Base-by-base conservation (phyloP, 2,113 vertebrate genomes). In the Galbula dea region DNA sequence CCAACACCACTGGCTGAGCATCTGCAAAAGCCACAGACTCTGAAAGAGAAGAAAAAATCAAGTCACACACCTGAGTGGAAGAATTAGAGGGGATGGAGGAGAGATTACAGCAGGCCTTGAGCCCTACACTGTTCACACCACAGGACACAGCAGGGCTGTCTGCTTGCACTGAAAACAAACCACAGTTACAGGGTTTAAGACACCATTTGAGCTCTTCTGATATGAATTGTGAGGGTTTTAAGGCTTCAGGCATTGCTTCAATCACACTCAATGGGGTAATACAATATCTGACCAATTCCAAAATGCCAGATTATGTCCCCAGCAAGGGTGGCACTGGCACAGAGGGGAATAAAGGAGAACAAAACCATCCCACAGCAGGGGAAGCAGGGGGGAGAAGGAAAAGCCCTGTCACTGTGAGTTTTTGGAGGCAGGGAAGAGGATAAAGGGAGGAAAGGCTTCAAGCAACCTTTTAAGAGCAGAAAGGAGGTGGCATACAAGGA, bases 11-110 rank as follows among this genome's bases (percentile, higher is more conserved):
- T 16, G 97, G 97, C 80, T 98, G 98, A n/a, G 98, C 98, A 17
- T 98, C 98, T 75, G 98, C 98, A 91, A 98, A 98, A 66, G 97
- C 93, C 76, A 98, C 89, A 59, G 97, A 48, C 46, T 98, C 98
- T 98, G 88, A 30, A 87, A 34, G 52, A 43, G 62, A 66, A 75
- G 11, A 24, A 66, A 65, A 45, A 21, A 36, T 49, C 36, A 23
- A 36, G 41, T 19, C 36, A 49, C 43, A 84, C 29, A 41, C 19
- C 8, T 73, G 69, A 74, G 8, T 84, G 39, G 34, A 71, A 63
- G 29, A 26, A 10, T 49, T 9, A 6, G 37, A 41, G 5, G 36
- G 29, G 32, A 32, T 24, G 20, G 48, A 36, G 63, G 29, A 24
- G 19, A 71, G 5, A 13, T 19, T 19, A n/a, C 9, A 3, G 37